phyloP scores from a whole-genome alignment of 2,888 invertebrate genomes.

The Dorcus parallelipipedus region DNA sequence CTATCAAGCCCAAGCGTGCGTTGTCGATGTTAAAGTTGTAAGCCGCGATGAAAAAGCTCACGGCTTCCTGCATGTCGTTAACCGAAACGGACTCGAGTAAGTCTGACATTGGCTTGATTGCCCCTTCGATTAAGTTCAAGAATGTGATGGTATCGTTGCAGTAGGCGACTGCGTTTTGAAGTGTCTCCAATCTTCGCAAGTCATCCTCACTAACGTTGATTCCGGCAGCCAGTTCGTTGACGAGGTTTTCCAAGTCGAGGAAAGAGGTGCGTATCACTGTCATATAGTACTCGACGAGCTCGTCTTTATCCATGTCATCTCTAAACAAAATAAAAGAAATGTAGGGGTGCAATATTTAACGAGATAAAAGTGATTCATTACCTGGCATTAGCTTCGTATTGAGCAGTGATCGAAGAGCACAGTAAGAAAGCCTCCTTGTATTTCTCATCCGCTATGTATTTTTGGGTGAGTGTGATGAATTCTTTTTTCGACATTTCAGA shows the following conservation, averaged over 20 bases:
- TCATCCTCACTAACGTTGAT: constrained; percentile 1
- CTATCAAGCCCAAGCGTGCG: constrained; percentile 64
- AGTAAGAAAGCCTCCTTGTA: constrained; percentile 53
- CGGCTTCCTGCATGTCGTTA: constrained; percentile 83
- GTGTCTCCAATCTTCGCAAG: constrained; percentile 47
- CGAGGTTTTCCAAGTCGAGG: constrained; percentile 20
- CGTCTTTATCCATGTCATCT: constrained; percentile 20
- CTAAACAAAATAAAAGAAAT: constrained; percentile 14
- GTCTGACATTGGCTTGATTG: constrained; percentile 65
- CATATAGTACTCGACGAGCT: constrained; percentile 28
- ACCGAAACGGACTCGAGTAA: constrained; percentile 70
- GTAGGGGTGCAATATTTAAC: neutral
- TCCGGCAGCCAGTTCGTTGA: constrained; percentile 3
- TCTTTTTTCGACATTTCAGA: constrained; percentile 14
- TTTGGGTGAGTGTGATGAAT: constrained; percentile 40
- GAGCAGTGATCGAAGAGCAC: constrained; percentile 18
- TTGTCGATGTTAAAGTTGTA: constrained; percentile 75
- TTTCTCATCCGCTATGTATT: constrained; percentile 50
- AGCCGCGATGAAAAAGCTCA: constrained; percentile 82
- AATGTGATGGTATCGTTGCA: constrained; percentile 54
- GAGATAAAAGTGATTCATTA: neutral
- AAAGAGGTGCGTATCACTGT: constrained; percentile 29
- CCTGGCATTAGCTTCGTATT: constrained; percentile 5
- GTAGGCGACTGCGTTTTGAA: constrained; percentile 62
- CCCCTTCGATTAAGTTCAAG: constrained; percentile 44